Conservation (phyloP, 2,888 invertebrate species). For the Geophilus truncorum region DNA sequence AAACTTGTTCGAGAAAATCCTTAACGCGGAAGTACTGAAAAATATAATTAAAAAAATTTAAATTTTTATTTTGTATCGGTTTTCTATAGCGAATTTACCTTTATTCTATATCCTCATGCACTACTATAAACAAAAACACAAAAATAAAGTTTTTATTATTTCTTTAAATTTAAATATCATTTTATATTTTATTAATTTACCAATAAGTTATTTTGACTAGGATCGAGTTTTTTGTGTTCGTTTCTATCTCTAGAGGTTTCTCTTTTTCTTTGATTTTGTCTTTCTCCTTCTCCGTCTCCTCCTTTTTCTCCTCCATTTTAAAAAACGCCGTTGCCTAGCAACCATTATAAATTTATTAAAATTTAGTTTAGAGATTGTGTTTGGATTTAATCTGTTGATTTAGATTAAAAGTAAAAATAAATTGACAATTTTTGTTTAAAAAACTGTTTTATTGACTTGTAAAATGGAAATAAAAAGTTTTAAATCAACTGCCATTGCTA, state of each 20-base stretch:
- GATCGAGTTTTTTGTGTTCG: no score
- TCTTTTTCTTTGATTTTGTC: background rate
- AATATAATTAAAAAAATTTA: background rate
- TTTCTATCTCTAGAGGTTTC: no score
- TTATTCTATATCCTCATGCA: conserved; percentile 12
- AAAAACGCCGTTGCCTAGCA: background rate
- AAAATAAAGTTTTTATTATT: background rate
- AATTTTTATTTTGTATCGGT: background rate
- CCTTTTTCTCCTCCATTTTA: background rate
- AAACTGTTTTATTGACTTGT: no score
- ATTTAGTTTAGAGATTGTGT: no score
- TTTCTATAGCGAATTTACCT: no score
- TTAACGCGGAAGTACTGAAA: background rate
- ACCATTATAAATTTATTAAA: background rate
- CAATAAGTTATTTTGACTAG: background rate
- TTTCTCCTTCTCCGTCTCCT: background rate
- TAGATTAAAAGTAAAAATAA: no score
- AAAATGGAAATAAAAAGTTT: no score
- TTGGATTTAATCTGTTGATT: no score
- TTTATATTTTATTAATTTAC: background rate
- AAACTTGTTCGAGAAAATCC: background rate
- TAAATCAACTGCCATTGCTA: no score
- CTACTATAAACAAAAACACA: no score
- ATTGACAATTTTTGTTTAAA: no score
- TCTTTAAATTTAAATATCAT: background rate